These are phyloP conservation scores for Heloderma charlesbogerti DNA, from an alignment of 2,113 vertebrate species.

Conservation along the genomic window DNA sequence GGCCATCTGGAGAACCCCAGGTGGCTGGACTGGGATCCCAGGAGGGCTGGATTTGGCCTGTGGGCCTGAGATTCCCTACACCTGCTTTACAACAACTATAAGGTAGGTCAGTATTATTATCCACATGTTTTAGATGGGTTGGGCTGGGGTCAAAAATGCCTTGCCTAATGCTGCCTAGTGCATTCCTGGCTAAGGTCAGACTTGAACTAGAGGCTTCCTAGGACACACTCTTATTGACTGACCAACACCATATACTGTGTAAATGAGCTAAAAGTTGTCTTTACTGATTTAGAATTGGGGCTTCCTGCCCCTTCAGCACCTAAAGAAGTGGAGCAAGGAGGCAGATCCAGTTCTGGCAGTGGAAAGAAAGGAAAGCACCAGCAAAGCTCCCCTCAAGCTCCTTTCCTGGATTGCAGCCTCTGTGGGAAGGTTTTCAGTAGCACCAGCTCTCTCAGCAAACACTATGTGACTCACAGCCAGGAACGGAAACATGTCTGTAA, in stretches of 20 bases:
- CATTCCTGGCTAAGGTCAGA: neutral
- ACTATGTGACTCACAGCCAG: constrained; percentile 78
- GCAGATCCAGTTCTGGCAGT: constrained; percentile 42
- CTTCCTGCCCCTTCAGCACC: neutral
- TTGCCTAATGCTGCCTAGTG: neutral
- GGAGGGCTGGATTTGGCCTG: no score
- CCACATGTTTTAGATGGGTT: neutral
- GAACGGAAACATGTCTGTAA: constrained; percentile 75
- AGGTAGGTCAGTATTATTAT: neutral
- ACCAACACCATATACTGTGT: no score
- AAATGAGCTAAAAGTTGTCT: constrained; percentile 5
- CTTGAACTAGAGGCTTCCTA: neutral
- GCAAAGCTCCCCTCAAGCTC: constrained; percentile 51
- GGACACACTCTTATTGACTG: neutral
- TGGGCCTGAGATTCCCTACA: no score
- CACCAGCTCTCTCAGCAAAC: constrained; percentile 76
- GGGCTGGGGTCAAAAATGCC: no score
- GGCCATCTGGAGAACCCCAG: no score
- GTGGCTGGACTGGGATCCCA: no score
- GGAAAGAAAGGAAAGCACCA: constrained; percentile 49
- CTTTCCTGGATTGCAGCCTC: constrained; percentile 68
- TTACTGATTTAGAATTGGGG: constrained; percentile 54
- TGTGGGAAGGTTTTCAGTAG: constrained; percentile 79
- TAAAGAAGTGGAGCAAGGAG: constrained; percentile 52
- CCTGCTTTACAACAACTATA: neutral